Percentiles rank a stretch among this genome's conserved stretches.
These are phyloP conservation scores for Metellina segmentata DNA, from an alignment of 2,888 invertebrate species.

Conservation along the genomic window DNA sequence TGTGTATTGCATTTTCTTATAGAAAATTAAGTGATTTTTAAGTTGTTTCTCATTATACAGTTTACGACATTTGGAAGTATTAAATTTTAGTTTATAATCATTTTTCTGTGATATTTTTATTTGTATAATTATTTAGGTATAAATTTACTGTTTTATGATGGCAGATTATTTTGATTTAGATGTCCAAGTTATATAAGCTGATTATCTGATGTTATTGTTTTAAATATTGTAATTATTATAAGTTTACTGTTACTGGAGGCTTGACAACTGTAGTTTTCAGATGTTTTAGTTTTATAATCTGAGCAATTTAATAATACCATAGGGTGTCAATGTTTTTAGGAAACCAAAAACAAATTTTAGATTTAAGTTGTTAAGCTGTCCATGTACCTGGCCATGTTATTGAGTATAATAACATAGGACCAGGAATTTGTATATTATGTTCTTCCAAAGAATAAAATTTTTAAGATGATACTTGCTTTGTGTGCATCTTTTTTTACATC, in stretches of 20 bases:
- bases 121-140: slow-evolving; percentile 71
- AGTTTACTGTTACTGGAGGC: slow-evolving; percentile 72
- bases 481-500: background rate
- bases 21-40: slow-evolving; percentile 35
- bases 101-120: slow-evolving; percentile 75
- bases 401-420: slow-evolving; percentile 65
- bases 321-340: slow-evolving; percentile 72
- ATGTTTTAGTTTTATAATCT: slow-evolving; percentile 76
- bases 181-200: slow-evolving; percentile 71
- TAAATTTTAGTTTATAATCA: slow-evolving; percentile 60
- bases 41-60: slow-evolving; percentile 51
- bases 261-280: slow-evolving; percentile 73
- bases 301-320: slow-evolving; percentile 59
- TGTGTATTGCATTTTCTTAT: slow-evolving; percentile 65
- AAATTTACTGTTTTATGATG: slow-evolving; percentile 69
- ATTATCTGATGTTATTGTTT: slow-evolving; percentile 71
- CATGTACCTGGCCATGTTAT: slow-evolving; percentile 76
- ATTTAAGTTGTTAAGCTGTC: slow-evolving; percentile 75
- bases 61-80: slow-evolving; percentile 63
- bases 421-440: slow-evolving; percentile 76
- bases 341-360: slow-evolving; percentile 72
- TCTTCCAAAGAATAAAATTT: slow-evolving; percentile 76
- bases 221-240: slow-evolving; percentile 73
- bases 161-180: slow-evolving; percentile 65
- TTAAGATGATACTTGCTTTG: slow-evolving; percentile 47